Evolutionary conservation across 2,888 invertebrate species (phyloP).

Genomic region (Rhopalosiphum nymphaeae): DNA sequence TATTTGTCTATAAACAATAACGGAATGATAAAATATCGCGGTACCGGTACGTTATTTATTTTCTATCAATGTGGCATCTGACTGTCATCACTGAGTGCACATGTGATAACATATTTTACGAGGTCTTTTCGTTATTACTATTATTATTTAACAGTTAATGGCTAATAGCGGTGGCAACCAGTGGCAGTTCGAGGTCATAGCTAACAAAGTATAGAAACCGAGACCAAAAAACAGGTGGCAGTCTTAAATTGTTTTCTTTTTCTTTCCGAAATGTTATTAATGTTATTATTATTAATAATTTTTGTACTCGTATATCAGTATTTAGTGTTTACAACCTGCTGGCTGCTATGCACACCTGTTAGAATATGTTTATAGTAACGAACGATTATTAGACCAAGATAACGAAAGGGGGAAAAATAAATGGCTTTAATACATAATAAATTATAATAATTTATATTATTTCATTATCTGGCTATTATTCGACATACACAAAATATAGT

Average conservation of each 20-base stretch:
- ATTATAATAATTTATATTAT: background rate
- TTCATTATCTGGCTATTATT: background rate
- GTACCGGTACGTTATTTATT: background rate
- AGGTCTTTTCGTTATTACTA: background rate
- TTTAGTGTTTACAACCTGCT: constrained; percentile 27
- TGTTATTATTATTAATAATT: background rate
- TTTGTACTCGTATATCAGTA: background rate
- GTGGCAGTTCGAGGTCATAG: constrained; percentile 5
- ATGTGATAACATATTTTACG: background rate
- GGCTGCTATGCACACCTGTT: constrained; percentile 6
- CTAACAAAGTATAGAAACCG: background rate
- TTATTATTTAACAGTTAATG: background rate
- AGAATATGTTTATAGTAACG: background rate
- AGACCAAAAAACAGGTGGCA: constrained; percentile 43
- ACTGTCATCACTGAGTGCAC: background rate
- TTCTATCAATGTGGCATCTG: background rate
- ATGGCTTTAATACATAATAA: background rate
- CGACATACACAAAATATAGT: background rate
- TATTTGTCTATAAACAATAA: background rate
- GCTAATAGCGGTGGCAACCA: background rate
- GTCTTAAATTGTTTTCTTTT: constrained; percentile 7
- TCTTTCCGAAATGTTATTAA: constrained; percentile 28
- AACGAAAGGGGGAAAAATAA: background rate
- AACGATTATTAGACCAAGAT: background rate
- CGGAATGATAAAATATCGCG: background rate